phyloP scores from a whole-genome alignment of 2,113 vertebrate species.

The Actenoides hombroni region DNA sequence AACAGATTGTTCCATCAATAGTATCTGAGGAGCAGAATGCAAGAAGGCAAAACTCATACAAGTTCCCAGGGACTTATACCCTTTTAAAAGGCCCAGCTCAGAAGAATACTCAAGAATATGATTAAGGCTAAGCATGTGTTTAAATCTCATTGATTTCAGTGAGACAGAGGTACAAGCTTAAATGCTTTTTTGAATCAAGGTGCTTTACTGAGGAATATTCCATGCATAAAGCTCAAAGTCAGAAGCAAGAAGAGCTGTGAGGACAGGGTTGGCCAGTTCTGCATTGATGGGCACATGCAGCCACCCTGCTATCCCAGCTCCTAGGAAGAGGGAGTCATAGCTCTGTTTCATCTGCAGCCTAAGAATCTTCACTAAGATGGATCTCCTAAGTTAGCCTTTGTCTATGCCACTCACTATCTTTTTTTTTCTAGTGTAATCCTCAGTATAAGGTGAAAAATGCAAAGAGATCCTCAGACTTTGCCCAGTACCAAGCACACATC shows the following conservation, averaged over 20 bases:
- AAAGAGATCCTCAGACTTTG: background rate
- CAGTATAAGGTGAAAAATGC: background rate
- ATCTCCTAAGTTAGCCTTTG: background rate
- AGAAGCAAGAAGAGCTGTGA: background rate
- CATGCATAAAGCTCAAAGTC: background rate
- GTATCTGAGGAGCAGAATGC: background rate
- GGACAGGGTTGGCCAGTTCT: background rate
- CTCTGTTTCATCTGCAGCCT: background rate
- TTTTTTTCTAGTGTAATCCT: background rate
- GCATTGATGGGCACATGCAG: background rate
- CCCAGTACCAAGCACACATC: background rate
- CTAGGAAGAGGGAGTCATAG: background rate
- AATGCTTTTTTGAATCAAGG: background rate
- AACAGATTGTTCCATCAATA: conserved; percentile 53
- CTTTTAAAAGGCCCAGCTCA: background rate
- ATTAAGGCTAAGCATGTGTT: background rate
- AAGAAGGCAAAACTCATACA: background rate
- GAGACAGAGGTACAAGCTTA: background rate
- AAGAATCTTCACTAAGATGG: background rate
- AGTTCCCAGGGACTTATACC: background rate
- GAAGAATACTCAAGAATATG: background rate
- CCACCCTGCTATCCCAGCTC: background rate
- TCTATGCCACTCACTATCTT: background rate
- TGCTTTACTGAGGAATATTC: background rate
- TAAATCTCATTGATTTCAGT: background rate